Conservation (phyloP, 1,140 invertebrate species). For the Saccostrea cuccullata region DNA sequence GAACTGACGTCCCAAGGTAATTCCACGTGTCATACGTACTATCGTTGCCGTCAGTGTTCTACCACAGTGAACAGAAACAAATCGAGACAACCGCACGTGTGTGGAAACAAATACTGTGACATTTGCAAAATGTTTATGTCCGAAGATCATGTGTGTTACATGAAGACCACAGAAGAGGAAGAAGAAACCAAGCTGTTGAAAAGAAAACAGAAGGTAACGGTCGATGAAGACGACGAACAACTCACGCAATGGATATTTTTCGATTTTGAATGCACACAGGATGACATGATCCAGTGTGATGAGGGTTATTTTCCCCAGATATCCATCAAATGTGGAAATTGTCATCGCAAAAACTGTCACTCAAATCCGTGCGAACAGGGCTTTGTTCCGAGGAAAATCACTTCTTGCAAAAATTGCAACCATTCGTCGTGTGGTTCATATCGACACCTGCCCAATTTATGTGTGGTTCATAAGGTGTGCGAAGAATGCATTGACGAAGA, state of each 20-base stretch:
- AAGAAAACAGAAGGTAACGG: constrained; percentile 14
- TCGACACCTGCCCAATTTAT: constrained; percentile 55
- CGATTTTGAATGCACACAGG: constrained; percentile 56
- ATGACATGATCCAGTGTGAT: constrained; percentile 28
- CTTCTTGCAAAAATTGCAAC: constrained; percentile 49
- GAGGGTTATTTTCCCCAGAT: background rate
- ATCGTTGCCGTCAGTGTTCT: constrained; percentile 44
- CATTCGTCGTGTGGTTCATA: constrained; percentile 42
- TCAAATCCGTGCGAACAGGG: constrained; percentile 38
- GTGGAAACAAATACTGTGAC: constrained; percentile 54
- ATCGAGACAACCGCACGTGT: constrained; percentile 44
- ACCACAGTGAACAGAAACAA: constrained; percentile 47
- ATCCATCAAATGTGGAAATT: background rate
- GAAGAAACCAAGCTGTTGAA: background rate
- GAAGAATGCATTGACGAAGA: constrained; percentile 45
- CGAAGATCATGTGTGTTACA: constrained; percentile 55
- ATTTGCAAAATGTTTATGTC: constrained; percentile 51
- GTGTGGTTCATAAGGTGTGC: constrained; percentile 58
- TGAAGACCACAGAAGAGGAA: constrained; percentile 43
- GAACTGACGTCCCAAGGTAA: constrained; percentile 30
- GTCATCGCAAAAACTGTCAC: background rate
- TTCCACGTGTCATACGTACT: constrained; percentile 48
- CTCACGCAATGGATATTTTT: constrained; percentile 51
- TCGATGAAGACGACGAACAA: background rate
- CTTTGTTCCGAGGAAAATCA: constrained; percentile 31